Evolutionary conservation across 2,113 vertebrate genomes (phyloP), one percentile per base, ranked within the genome.

Genomic region (Thryonomys swinderianus): DNA sequence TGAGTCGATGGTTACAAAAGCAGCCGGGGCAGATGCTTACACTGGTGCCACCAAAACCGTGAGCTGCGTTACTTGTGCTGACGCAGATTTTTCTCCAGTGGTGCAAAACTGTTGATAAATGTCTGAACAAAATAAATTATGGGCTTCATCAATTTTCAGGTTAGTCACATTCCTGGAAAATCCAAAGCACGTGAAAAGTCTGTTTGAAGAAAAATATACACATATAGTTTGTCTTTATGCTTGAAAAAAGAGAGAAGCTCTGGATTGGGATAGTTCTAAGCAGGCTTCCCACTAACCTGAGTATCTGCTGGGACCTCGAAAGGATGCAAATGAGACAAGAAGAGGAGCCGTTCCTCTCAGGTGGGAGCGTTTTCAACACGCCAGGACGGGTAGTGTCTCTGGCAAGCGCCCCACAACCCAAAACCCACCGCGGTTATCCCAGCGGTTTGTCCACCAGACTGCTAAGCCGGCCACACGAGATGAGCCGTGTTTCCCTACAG

Each of bases 391-490:
- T 3, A 9, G 8, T 14, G 3, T 42, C 25, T 71, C 73, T 67
- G 55, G 59, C 62, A 37, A 30, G 92, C 34, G 53, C 23, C 48
- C 25, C 21, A 21, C 73, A 42, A n/a, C 66, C 73, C 53, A 2
- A 73, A 94, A 32, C 3, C 7, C 53, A 27, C 55, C 74, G 32
- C 59, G 14, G 5, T 30, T 64, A 69, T 55, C 40, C 18, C 62
- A 2, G 57, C 2, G 12, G 23, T 13, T 40, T 53, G 0, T 61
- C 67, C 0, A 0, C 3, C 82, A 16, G 20, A 16, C 32, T 10
- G 10, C 57, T 2, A 0, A 7, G 61, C 34, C 40, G 2, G 1
- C 12, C 45, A 11, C 0, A 0, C 5, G 32, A 57, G 69, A 37
- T 8, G 45, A 2, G n/a, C 0, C 5, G 17, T 73, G 30, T 13